Percentiles rank a stretch among this genome's conserved stretches.
These are phyloP conservation scores for Gobiocypris rarus DNA, from an alignment of 2,113 vertebrate genomes.

Conservation along the genomic window DNA sequence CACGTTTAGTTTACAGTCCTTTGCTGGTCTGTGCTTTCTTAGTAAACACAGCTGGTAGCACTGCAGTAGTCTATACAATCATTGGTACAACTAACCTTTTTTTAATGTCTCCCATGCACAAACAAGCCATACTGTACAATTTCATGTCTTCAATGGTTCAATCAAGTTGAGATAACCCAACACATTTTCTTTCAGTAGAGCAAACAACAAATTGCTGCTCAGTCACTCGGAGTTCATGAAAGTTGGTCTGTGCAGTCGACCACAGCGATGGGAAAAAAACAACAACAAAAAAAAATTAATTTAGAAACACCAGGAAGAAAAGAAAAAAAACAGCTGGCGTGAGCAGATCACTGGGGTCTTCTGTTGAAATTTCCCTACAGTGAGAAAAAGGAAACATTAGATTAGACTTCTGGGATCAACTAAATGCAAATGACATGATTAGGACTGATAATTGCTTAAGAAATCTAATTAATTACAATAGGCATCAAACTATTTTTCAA, in stretches of 20 bases:
- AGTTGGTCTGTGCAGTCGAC: not conserved
- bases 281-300: not conserved
- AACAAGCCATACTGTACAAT: not conserved
- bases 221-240: not conserved
- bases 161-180: not conserved
- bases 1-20: constrained; percentile 8
- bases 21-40: constrained; percentile 25
- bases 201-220: not conserved
- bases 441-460: no score
- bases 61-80: constrained; percentile 19
- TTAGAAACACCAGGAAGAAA: constrained; percentile 18
- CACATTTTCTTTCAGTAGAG: not conserved
- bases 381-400: not conserved
- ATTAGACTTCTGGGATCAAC: not conserved
- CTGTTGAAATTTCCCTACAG: constrained; percentile 23
- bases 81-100: constrained; percentile 7
- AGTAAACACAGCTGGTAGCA: constrained; percentile 35
- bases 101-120: constrained; percentile 10
- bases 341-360: constrained; percentile 32
- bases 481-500: no score
- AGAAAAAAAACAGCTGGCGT: not conserved
- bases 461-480: no score
- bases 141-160: not conserved
- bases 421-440: no score
- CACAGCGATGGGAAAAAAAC: not conserved